Base-by-base conservation (phyloP, 92 coral and sea anemone genomes). In the Chrysogorgia sp. region DNA sequence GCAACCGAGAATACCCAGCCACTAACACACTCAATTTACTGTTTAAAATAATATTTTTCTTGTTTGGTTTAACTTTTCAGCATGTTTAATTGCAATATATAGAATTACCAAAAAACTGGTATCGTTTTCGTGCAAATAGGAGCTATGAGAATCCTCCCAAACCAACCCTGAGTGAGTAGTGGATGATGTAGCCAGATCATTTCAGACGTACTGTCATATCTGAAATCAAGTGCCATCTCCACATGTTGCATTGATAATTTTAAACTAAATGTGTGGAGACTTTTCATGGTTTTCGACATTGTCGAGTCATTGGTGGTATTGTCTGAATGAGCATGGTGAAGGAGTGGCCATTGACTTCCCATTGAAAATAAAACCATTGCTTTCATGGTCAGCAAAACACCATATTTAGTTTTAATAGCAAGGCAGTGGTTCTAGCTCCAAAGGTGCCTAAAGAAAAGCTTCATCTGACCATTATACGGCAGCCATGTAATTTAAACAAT, bases 271-370 rank as follows among this genome's bases (percentile, higher is more conserved):
- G 30, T 67, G 21, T 67, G 75, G 75, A 34, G 56, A 67, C 47
- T 67, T 67, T 21, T 40, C 53, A 31, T 10, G 26, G 31, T 40
- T 43, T 29, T 20, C 23, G 22, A 9, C 25, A 28, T 29, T 67
- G 45, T 48, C 74, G 19, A 17, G 26, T 45, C 40, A 67, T 26
- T 67, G 74, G 74, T 67, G 30, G 53, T 67, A 67, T 22, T 31
- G 43, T 29, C 75, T 67, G 23, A 48, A 67, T 25, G 45, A 67
- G 30, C 40, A 67, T 67, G 55, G 55, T 21, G 26, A 67, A 45
- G 34, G 74, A 15, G 10, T 6, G 32, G 71, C 45, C 22, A 65
- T 65, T 22, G 71, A 65, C n/a, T 65, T 65, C 35, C 71, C 71
- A 7, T 6, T 65, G 2, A 65, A 37, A n/a, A 34, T 34, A 1